Conservation (phyloP, 2,113 vertebrate genomes). For the Zapornia atra region DNA sequence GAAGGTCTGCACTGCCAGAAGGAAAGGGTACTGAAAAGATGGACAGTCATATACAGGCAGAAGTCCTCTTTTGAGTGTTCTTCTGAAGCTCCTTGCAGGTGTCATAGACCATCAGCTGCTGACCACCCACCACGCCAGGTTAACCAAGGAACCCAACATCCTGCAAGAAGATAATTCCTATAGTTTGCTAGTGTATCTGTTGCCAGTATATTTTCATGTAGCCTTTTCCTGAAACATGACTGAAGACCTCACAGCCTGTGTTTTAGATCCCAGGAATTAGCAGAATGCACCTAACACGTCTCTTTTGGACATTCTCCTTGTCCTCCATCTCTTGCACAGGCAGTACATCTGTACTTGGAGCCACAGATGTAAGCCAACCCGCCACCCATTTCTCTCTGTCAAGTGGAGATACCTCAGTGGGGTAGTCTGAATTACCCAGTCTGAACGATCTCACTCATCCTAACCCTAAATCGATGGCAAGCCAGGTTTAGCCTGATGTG, state of each 20-base stretch:
- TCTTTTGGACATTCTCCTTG: not conserved
- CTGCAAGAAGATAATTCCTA: not conserved
- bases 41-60: not conserved
- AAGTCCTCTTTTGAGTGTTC: not conserved
- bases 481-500: not conserved
- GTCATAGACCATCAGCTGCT: not conserved
- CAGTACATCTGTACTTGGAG: not conserved
- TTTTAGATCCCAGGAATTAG: not conserved
- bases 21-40: not conserved
- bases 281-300: not conserved
- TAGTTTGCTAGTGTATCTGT: not conserved
- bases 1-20: not conserved
- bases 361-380: not conserved
- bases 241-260: not conserved
- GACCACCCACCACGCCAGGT: not conserved
- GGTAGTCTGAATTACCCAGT: not conserved
- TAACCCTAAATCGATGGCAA: not conserved
- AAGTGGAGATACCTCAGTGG: not conserved
- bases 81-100: not conserved
- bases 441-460: not conserved
- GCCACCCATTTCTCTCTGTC: not conserved
- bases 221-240: not conserved
- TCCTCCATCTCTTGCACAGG: not conserved
- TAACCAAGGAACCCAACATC: not conserved
- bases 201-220: not conserved